Evolutionary conservation across 2,888 invertebrate genomes (phyloP), one percentile per base, ranked within the genome.

Genomic region (Halocaridina rubra): DNA sequence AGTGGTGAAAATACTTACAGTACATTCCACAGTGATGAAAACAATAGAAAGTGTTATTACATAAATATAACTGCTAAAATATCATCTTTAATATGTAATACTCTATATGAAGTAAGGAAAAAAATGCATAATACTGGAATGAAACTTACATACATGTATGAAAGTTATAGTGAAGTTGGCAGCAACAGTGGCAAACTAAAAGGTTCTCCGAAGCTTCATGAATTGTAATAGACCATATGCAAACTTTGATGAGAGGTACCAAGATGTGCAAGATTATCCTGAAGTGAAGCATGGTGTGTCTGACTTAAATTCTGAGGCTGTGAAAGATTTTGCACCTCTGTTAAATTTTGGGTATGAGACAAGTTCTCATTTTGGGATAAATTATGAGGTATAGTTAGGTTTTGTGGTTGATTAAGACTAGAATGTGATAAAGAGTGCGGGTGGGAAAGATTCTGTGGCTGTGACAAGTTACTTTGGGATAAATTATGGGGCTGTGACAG

Each of bases 401-500:
- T 85, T 24, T 81, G 81, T 24, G 85, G 78, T 16, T 86, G 86
- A 16, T 69, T 27, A 7, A 67, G 39, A 10, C 39, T 80, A 3
- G 78, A 19, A 19, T 78, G 78, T 13, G 78, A 78, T 7, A 78
- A 67, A 33, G 19, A 64, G 13, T 71, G 61, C 8, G 59, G 24
- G 27, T 78, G 81, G 27, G 86, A 78, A 5, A 86, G 53, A 27
- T 81, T 86, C 57, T 86, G 86, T 0, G 86, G 78, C 29, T 86
- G 81, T 13, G 86, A 78, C 7, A 86, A 61, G 8, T 24, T 71
- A 2, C 79, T 77, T 27, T 81, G 81, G 10, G 85, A 78, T 3
- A 85, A 61, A 30, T 77, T 78, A 27, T 80, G 80, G 13, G 85
- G 57, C 27, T 80, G 80, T 2, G 85, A 85, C n/a, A 85, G 59